These are phyloP conservation scores for Aethina tumida DNA, from an alignment of 1,140 invertebrate species.

Conservation along the genomic window DNA sequence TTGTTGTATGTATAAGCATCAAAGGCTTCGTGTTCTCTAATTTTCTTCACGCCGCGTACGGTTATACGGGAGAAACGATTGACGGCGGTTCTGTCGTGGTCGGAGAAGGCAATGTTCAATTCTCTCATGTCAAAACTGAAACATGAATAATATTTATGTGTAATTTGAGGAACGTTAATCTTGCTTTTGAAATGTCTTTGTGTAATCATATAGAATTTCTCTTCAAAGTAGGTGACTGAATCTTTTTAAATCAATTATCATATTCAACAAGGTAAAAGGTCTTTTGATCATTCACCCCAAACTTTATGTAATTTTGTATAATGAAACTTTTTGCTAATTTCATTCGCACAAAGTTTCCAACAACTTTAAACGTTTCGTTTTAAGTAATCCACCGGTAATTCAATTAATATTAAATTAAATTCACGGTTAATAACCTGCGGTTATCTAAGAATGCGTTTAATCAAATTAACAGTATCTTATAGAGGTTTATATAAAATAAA, in stretches of 20 bases:
- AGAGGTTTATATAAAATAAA: conserved; percentile 10
- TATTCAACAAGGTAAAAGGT: not conserved
- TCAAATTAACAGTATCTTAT: no score
- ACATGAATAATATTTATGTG: conserved; percentile 4
- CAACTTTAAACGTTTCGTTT: not conserved
- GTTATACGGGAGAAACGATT: conserved; percentile 21
- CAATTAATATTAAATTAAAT: conserved; percentile 20
- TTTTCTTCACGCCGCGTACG: conserved; percentile 34
- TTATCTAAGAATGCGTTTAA: no score
- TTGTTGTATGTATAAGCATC: conserved; percentile 62
- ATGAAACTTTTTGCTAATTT: not conserved
- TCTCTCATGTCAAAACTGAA: conserved; percentile 37
- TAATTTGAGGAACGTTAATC: not conserved
- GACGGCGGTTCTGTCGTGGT: conserved; percentile 35
- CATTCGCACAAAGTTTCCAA: not conserved
- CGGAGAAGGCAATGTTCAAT: conserved; percentile 38
- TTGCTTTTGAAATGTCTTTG: not conserved
- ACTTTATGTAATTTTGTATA: not conserved
- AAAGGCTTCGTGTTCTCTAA: conserved; percentile 55
- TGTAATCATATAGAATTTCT: not conserved
- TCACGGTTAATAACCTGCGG: no score
- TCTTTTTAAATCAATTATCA: not conserved
- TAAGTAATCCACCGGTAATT: not conserved
- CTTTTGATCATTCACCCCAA: not conserved
- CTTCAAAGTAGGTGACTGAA: not conserved